phyloP scores from a whole-genome alignment of 2,797 vertebrate species.

The Thamnophis elegans region DNA sequence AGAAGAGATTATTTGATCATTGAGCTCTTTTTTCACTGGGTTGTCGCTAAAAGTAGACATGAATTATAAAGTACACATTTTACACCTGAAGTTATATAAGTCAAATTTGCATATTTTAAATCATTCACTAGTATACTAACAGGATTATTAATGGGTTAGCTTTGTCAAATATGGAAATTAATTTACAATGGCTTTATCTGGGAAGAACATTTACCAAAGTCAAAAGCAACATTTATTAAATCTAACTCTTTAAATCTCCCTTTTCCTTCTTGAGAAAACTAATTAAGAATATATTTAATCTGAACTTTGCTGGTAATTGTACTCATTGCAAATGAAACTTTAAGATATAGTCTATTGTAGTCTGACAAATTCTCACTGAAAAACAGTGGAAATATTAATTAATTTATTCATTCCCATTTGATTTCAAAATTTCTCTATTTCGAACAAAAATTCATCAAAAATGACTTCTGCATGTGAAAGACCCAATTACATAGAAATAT shows the following conservation, averaged over 20 bases:
- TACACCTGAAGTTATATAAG: conserved; percentile 25
- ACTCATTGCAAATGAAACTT: not conserved
- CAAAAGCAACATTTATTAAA: conserved; percentile 43
- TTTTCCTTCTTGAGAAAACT: not conserved
- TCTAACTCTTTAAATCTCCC: conserved; percentile 25
- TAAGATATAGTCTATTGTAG: not conserved
- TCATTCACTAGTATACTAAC: conserved; percentile 25
- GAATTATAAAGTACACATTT: conserved; percentile 42
- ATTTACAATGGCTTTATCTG: conserved; percentile 41
- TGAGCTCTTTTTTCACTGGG: not conserved
- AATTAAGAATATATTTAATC: not conserved
- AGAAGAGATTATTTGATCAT: conserved; percentile 51
- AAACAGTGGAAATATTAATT: not conserved
- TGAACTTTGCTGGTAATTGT: not conserved
- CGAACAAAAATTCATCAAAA: not conserved
- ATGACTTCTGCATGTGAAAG: not conserved
- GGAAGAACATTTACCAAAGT: conserved; percentile 30
- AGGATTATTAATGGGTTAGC: conserved; percentile 19
- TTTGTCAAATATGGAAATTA: conserved; percentile 34
- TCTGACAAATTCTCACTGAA: not conserved
- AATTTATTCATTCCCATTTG: not conserved
- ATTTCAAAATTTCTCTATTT: not conserved
- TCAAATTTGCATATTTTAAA: conserved; percentile 41
- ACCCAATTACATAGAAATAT: not conserved
- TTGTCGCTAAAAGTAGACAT: conserved; percentile 53